Evolutionary conservation across 2,888 invertebrate species (phyloP), one percentile per base, ranked within the genome.

Genomic region (Hirudinaria manillensis): DNA sequence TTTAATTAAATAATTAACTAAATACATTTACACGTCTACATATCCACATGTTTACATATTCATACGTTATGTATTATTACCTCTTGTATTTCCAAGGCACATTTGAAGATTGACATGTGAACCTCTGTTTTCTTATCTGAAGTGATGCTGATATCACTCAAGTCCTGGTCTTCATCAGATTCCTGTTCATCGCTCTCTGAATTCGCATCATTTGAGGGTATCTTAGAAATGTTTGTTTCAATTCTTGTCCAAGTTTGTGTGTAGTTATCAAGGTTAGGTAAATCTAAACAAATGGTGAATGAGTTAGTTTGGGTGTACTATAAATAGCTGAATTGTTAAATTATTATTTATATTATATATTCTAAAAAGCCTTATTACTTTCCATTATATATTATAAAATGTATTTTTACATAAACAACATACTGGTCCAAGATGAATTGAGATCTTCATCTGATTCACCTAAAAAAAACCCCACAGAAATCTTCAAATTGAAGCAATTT

Each of bases 1-100:
- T 16, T 27, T 24, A 61, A 61, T n/a, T 4, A 21, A 10, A 10
- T 29, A 61, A 29, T 61, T 1, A 16, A 61, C n/a, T 45, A 45
- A 45, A 6, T 45, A 45, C 1, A 45, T 45, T 45, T 6, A 45
- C 45, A 16, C 1, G 45, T 45, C 16, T n/a, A n/a, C n/a, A 45
- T 45, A 45, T 45, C 45, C 45, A 45, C 10, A n/a, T n/a, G n/a
- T 53, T 53, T 21, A 53, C 53, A 53, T 16, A 16, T 21, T 53
- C 53, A 53, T 16, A 21, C 13, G 21, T 53, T 53, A 16, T 16
- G 13, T 53, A 53, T 16, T 21, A 53, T 21, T 21, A 61, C 61
- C 61, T 61, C 29, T 61, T 61, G 61, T 61, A 61, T 27, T 29
- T 61, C 24, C 61, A 61, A 61, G 29, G 29, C 61, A 27, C 29